Evolutionary conservation across 2,797 vertebrate genomes (phyloP), one percentile per base, ranked within the genome.

Genomic region (Anniella stebbinsi): DNA sequence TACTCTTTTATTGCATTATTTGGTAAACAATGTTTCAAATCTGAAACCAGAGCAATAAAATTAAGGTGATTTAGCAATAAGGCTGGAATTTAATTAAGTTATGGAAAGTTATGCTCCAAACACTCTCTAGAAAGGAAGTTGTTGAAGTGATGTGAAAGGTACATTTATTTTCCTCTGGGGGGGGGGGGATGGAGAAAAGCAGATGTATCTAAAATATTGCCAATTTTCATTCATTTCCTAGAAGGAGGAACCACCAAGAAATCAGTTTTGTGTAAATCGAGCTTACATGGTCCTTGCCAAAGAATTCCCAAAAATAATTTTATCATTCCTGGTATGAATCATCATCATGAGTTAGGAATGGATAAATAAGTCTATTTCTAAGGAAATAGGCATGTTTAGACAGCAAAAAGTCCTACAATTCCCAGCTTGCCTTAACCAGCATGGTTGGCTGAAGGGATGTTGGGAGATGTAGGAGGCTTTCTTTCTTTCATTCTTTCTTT

Each of bases 61-160:
- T 96, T 94, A 94, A 95, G 88, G 83, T 93, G 89, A 95, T 94
- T 95, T 94, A 95, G 84, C 91, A 96, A 95, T 94, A 96, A 93
- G 81, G 11, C n/a, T 91, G 77, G 83, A 90, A 94, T 96, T 96
- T 95, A 95, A 96, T 95, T 93, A 95, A 95, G 69, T 92, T 96
- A 95, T 87, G 21, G 23, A 82, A 93, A 93, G 15, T 88, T 87
- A 36, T 87, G 2, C 88, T 92, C 87, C 92, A 88, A 94, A 92
- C 76, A 87, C 1, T 66, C 28, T 90, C 89, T 91, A 90, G n/a
- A 6, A 89, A 91, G 33, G 8, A 89, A 81, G 36, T 69, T 3
- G n/a, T 11, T 91, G 86, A 70, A 75, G 2, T 18, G 23, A 17
- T 90, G 57, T 69, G 93, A 93, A 36, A 4, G 38, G 21, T 63